Base-by-base conservation (phyloP, 2,888 invertebrate species). In the Lepetodrilus schrolli region DNA sequence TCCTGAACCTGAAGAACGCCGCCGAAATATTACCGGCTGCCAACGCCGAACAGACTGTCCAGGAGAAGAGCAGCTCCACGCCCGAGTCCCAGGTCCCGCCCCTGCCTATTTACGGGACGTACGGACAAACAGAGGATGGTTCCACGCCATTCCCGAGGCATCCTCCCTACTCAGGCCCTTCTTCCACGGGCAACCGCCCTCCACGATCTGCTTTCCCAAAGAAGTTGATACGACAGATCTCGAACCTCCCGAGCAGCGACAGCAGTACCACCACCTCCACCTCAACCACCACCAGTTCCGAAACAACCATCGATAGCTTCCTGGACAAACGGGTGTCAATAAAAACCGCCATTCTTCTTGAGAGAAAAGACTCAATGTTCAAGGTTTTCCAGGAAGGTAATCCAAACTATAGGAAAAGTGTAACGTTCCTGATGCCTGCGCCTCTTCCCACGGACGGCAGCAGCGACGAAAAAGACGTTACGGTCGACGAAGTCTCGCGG, bases 171-270 rank as follows among this genome's bases (percentile, higher is more conserved):
- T 68, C 68, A 3, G 47, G 68, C n/a, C 68, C 58, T n/a, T 10
- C 13, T 17, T 17, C 58, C 30, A 10, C 26, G 1, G 17, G 30
- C n/a, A 26, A 17, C 58, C 58, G 58, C 26, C 66, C 69, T 0
- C 48, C 37, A 4, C 37, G 71, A 7, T 66, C 34, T 17, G 51
- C 72, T 10, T 75, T 75, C 58, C 70, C 72, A 20, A 72, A 69
- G 38, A 75, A 75, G 38, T 47, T 75, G 37, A 75, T 75, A 49
- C 72, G 75, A 8, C 75, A 75, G 75, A 75, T 75, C 37, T 75
- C 75, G 37, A 75, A 75, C 43, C 72, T 75, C 37, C 75, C 75
- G 13, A 72, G 72, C 70, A 75, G 72, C 34, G 75, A 75, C 47
- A 72, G 72, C 65, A 69, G 69, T 34, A 75, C 72, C 34, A 47